phyloP scores from a whole-genome alignment of 2,113 vertebrate genomes.

The Clarias gariepinus region DNA sequence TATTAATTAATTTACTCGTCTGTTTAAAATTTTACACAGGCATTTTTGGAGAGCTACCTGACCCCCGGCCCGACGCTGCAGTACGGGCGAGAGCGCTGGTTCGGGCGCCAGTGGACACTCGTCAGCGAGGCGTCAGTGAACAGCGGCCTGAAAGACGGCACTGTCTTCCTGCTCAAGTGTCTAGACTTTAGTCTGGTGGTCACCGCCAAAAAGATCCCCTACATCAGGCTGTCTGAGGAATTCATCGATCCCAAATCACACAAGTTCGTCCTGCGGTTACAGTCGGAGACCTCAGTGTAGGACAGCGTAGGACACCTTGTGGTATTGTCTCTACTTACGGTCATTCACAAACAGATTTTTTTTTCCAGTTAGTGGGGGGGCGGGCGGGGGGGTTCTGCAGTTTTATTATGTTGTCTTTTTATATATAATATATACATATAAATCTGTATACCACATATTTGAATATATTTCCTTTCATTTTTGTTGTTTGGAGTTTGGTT shows the following conservation, averaged over 20 bases:
- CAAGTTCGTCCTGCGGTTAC: conserved; percentile 95
- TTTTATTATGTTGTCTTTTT: conserved; percentile 52
- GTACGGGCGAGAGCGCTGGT: conserved; percentile 88
- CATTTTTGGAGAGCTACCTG: conserved; percentile 93
- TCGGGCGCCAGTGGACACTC: conserved; percentile 93
- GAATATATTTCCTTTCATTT: conserved; percentile 57
- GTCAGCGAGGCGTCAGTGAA: conserved; percentile 94
- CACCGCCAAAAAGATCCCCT: conserved; percentile 86
- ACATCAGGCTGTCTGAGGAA: conserved; percentile 90
- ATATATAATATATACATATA: conserved; percentile 61
- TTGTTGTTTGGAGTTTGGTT: conserved; percentile 32
- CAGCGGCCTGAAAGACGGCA: conserved; percentile 84
- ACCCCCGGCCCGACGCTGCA: conserved; percentile 88
- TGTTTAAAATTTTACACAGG: conserved; percentile 63
- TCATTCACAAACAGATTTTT: conserved; percentile 35
- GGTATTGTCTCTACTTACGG: conserved; percentile 16
- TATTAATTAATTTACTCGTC: background rate
- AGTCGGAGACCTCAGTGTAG: conserved; percentile 75
- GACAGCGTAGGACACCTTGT: background rate
- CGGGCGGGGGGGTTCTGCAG: conserved; percentile 4
- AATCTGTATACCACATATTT: conserved; percentile 63
- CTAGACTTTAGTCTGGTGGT: conserved; percentile 92
- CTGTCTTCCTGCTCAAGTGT: conserved; percentile 87
- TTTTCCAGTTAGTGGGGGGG: conserved; percentile 55
- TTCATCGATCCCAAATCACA: conserved; percentile 97